Percentiles rank a stretch among this genome's conserved stretches.
Evolutionary conservation across 2,888 invertebrate genomes (phyloP).

Genomic region (Harpalus rufipes): DNA sequence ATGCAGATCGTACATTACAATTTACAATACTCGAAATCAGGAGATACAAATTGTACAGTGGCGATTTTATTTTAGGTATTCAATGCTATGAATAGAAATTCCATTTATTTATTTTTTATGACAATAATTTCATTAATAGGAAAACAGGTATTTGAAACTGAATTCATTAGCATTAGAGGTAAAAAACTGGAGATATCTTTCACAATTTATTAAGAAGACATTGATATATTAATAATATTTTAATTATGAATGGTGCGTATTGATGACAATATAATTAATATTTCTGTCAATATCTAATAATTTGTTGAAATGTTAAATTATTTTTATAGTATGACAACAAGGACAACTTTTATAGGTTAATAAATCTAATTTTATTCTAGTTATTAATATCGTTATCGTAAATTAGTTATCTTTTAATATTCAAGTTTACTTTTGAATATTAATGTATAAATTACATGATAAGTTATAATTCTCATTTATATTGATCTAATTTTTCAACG

Average conservation of each 20-base stretch:
- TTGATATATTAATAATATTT: neutral
- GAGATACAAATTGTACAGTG: neutral
- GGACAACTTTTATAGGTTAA: neutral
- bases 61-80: too few relatives aligned
- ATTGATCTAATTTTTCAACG: too few relatives aligned
- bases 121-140: neutral
- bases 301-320: neutral
- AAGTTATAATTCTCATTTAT: too few relatives aligned
- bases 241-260: neutral
- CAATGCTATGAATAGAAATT: neutral
- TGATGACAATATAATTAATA: slow-evolving; percentile 8
- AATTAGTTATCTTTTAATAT: neutral
- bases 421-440: neutral
- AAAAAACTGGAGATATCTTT: neutral
- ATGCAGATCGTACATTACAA: slow-evolving; percentile 30
- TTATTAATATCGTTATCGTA: neutral
- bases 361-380: neutral
- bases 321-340: neutral
- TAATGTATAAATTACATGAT: neutral
- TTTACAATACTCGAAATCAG: neutral
- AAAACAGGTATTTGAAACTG: neutral
- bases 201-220: neutral
- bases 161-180: slow-evolving; percentile 10
- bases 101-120: neutral
- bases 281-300: neutral